Evolutionary conservation across 2,888 invertebrate genomes (phyloP), one percentile per base, ranked within the genome.

Genomic region (Nephrotoma flavescens): DNA sequence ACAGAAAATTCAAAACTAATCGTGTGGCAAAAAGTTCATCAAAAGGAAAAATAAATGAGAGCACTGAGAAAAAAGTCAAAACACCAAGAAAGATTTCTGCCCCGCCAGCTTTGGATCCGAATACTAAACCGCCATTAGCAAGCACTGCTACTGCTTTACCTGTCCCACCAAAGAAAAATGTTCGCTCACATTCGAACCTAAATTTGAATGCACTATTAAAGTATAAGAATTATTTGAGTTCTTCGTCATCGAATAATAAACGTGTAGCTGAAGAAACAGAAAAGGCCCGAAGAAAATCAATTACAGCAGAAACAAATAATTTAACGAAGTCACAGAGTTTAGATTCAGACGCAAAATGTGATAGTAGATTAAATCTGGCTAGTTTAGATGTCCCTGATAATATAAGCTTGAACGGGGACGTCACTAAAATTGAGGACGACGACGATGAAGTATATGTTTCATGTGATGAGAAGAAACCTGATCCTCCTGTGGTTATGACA

Each of bases 11-110:
- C 83, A 90, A 90, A 87, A 90, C 90, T 83, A 91, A 90, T 89
- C 90, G 91, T 47, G 89, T 91, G 44, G 90, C 90, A 88, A 91
- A 91, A 88, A 90, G 90, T 87, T 90, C 90, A 9, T 91, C 91
- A 0, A 91, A 91, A 87, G 89, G 89, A 5, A 91, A 91, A 89
- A 88, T 91, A 45, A 87, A 86, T 52, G 90, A 89, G 86, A 7
- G 31, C 9, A 87, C 90, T 11, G 90, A 90, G 41, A 89, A 90
- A 83, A 90, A 89, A 47, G 88, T 88, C 7, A 89, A 89, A n/a
- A 89, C 89, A 3, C 89, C 89, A 86, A 88, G 90, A 15, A 91
- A 90, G 88, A 89, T 89, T 41, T 89, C 89, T 9, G 89, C 89
- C 4, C 88, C 89, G 1, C 88, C 89, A 6, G 87, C 88, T 42